Base-by-base conservation (phyloP, 92 coral and sea anemone genomes). In the Porites rus region DNA sequence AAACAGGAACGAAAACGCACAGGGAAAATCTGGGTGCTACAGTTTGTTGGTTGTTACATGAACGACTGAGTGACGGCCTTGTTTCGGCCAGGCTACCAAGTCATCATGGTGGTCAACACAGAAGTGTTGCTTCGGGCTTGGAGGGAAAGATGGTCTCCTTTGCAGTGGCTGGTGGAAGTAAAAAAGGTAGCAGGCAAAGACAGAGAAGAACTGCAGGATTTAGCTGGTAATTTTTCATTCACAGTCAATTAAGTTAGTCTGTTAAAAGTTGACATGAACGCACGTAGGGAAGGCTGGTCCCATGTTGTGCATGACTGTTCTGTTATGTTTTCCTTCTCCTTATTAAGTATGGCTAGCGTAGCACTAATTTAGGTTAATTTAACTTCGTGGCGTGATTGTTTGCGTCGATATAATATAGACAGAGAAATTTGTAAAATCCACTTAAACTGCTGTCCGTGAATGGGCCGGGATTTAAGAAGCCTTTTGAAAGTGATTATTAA, bases 131-230 rank as follows among this genome's bases (percentile, higher is more conserved):
- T 97, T 62, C 92, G 90, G 90, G 99, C 99, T 75, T 97, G 99
- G 99, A 83, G 96, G 88, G 99, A 95, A 81, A 88, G 98, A 56
- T 97, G 99, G 99, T 92, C 94, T 46, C 98, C 99, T 25, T 82
- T 95, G 11, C 96, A 95, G 65, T 97, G 99, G 99, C 92, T 96
- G 1, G 94, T 96, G 25, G 93, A 97, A 85, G 89, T 97, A 51
- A 95, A 93, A 83, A 92, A 93, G 85, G 66, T 67, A 54, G 80
- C 87, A 12, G 92, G 84, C 17, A 91, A 78, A 59, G 91, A 93
- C 20, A 91, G 78, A 17, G 94, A 93, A 77, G 77, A 84, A 10
- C 72, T 88, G 12, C 91, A 88, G 67, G 90, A 93, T 16, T 82
- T 97, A 81, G 98, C 99, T 75, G 99, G 99, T 97, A 6, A 69